Base-by-base conservation (phyloP, 2,888 invertebrate genomes). In the Patella pellucida region DNA sequence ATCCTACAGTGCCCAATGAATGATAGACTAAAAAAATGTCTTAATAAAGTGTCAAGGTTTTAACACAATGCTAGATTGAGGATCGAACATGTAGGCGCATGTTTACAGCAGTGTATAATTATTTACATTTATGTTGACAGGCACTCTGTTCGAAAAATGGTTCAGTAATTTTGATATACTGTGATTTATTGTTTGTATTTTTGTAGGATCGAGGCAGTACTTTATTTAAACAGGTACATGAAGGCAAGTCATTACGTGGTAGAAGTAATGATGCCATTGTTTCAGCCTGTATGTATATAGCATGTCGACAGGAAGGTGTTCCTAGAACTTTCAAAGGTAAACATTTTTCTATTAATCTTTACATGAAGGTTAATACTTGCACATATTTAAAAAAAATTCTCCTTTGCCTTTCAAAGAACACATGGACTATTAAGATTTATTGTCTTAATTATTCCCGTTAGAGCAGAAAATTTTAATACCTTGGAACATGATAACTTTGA, bases 251-350 rank as follows among this genome's bases (percentile, higher is more conserved):
- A 88, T 92, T 98, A 68, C 98, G 98, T 92, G 98, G 98, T 11
- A 94, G 98, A 80, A 95, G 97, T 2, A 98, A 98, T 89, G 99
- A 99, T 91, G 99, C 99, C 0, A 99, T 99, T 85, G 98, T 98
- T 0, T 98, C 99, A 0, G 99, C 99, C 0, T 99, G 99, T 91
- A 93, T 99, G 51, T 99, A 99, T 91, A 99, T 99, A 81, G 99
- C 99, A 0, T 99, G 99, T 88, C 93, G 99, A 2, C 98, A 99
- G 88, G 99, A 99, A 91, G 97, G 98, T 7, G 99, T 99, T 0
- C 99, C 99, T 0, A 94, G 99, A 83, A 99, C 99, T 15, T 99
- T 99, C 91, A 99, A 97, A 92, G 91, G 91, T 90, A 75, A 77
- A 31, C 41, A 41, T 7, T 41, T 41, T 0, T 41, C 41, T 41